phyloP scores from a whole-genome alignment of 1,140 invertebrate genomes.

The Maconellicoccus hirsutus region DNA sequence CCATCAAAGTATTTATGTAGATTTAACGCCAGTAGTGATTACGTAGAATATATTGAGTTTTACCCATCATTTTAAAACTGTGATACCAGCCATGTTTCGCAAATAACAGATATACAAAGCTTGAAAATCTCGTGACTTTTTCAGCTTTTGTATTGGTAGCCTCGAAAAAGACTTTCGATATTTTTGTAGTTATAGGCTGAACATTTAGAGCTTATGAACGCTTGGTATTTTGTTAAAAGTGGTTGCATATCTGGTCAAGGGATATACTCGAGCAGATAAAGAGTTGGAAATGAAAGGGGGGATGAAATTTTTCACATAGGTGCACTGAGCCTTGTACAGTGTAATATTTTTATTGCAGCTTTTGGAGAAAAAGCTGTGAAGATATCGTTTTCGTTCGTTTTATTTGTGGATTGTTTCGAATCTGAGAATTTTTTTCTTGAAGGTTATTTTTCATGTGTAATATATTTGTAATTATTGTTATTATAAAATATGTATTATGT shows the following conservation, averaged over 20 bases:
- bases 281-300: not conserved
- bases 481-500: too few species aligned
- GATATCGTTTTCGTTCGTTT: too few species aligned
- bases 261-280: not conserved
- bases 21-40: too few species aligned
- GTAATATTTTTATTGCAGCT: too few species aligned
- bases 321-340: not conserved
- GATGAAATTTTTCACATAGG: not conserved
- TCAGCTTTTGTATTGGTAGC: not conserved
- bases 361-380: too few species aligned
- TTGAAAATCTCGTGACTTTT: not conserved
- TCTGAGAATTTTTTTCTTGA: too few species aligned
- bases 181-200: not conserved
- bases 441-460: too few species aligned
- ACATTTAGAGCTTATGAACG: not conserved
- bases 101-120: not conserved
- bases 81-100: not conserved
- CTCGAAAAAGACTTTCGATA: not conserved
- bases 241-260: not conserved
- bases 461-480: too few species aligned
- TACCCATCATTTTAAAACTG: not conserved
- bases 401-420: too few species aligned
- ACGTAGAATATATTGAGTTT: too few species aligned
- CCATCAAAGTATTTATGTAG: too few species aligned
- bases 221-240: constrained; percentile 2